Evolutionary conservation across 2,888 invertebrate genomes (phyloP).

Genomic region (Helicoverpa assulta): DNA sequence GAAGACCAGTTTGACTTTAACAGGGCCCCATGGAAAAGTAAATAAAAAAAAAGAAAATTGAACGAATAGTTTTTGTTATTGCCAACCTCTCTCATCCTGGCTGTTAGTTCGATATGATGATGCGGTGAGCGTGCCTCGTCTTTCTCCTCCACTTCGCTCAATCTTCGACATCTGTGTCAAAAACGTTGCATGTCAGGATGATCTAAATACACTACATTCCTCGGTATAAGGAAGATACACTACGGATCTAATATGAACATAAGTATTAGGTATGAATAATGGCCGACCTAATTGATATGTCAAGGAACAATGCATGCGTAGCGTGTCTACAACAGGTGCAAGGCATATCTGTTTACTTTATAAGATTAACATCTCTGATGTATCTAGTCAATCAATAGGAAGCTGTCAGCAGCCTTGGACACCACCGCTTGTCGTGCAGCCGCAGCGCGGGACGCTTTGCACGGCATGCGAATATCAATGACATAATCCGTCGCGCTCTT

Average conservation of each 20-base stretch:
- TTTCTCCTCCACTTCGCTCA: constrained; percentile 52
- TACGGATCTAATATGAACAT: neutral
- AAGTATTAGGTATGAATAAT: constrained; percentile 2
- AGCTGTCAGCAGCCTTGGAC: too few species aligned
- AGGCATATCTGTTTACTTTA: constrained; percentile 32
- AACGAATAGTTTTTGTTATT: constrained; percentile 36
- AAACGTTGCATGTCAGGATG: constrained; percentile 42
- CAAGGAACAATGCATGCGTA: constrained; percentile 4
- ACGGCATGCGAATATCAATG: too few species aligned
- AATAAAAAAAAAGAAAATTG: constrained; percentile 7
- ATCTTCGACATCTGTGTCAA: constrained; percentile 55
- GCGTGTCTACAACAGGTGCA: constrained; percentile 17
- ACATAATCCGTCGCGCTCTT: too few species aligned
- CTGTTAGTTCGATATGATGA: constrained; percentile 52
- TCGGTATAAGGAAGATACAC: neutral
- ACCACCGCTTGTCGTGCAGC: too few species aligned
- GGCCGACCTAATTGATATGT: constrained; percentile 1
- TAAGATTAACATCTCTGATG: constrained; percentile 12
- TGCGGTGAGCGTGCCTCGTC: constrained; percentile 45
- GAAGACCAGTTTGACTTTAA: constrained; percentile 27
- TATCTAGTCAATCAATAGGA: constrained; percentile 5
- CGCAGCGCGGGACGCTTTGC: too few species aligned
- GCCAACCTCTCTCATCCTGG: constrained; percentile 52
- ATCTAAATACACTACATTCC: constrained; percentile 26
- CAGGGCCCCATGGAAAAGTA: constrained; percentile 27